Evolutionary conservation across 2,888 invertebrate genomes (phyloP).

Genomic region (Lasioglossum morio): DNA sequence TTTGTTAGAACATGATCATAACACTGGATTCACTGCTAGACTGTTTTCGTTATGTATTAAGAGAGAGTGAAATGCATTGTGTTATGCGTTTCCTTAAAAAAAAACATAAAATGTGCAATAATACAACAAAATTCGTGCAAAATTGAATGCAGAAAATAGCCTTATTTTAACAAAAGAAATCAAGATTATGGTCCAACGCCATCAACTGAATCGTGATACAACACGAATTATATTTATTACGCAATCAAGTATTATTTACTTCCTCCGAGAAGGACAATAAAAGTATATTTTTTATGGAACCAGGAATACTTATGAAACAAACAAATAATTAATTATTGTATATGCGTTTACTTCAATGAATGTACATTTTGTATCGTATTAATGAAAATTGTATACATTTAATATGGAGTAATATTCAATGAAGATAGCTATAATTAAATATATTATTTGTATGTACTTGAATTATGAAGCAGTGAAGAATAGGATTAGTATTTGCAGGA

Average conservation of each 20-base stretch:
- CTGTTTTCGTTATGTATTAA: slow-evolving; percentile 28
- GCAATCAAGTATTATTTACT: slow-evolving; percentile 51
- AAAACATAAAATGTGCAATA: slow-evolving; percentile 46
- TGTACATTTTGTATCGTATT: slow-evolving; percentile 73
- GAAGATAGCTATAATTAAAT: slow-evolving; percentile 39
- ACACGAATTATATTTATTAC: slow-evolving; percentile 31
- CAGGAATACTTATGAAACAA: slow-evolving; percentile 59
- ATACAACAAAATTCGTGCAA: slow-evolving; percentile 20
- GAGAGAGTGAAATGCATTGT: not conserved
- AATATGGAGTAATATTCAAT: slow-evolving; percentile 23
- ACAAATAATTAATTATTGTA: slow-evolving; percentile 52
- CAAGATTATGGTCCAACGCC: not conserved
- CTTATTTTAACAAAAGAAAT: slow-evolving; percentile 9
- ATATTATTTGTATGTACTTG: slow-evolving; percentile 58
- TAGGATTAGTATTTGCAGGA: slow-evolving; percentile 57
- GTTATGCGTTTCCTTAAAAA: slow-evolving; percentile 11
- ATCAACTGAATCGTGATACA: not conserved
- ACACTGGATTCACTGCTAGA: slow-evolving; percentile 33
- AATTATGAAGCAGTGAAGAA: slow-evolving; percentile 49
- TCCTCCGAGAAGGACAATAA: slow-evolving; percentile 63
- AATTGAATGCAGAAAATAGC: slow-evolving; percentile 21
- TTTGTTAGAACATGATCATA: slow-evolving; percentile 25
- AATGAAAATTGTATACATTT: slow-evolving; percentile 61
- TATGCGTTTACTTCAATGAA: slow-evolving; percentile 70
- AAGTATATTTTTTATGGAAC: slow-evolving; percentile 64